Base-by-base conservation (phyloP, 2,797 vertebrate species). In the Coccyzus lansbergi region DNA sequence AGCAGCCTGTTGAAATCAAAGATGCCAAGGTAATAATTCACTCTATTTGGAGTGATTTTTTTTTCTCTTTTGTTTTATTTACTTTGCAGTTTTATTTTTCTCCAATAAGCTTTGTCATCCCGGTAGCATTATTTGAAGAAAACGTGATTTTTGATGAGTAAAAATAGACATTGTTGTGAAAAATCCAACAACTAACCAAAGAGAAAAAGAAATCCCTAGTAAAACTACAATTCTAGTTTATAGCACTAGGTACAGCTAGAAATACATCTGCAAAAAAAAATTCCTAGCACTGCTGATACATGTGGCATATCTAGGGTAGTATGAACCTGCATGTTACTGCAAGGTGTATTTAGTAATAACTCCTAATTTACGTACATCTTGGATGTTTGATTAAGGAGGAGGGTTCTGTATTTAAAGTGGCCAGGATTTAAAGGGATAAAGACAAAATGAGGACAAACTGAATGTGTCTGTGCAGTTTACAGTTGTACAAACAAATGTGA, bases 1-100 rank as follows among this genome's bases (percentile, higher is more conserved):
- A 97, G 65, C 91, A 97, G 36, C 97, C 98, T 4, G 96, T 99
- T 96, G 98, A 99, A 94, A 98, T 99, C 92, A 97, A 97, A 88
- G 98, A 99, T 90, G 96, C 96, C 2, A 98, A 99, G 98, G 99
- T 99, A 97, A 96, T n/a, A 53, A 88, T 85, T 9, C 38, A 80
- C 10, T 36, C 13, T 14, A 1, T 68, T 72, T 88, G 59, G 52
- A 91, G 14, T 80, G 46, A 17, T 55, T 49, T 56, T 11, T 24
- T 44, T 56, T n/a, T n/a, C n/a, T 28, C 24, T 28, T 28, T 20
- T 5, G 6, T 7, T 83, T 80, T 29, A 28, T 36, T 58, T 65
- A 9, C 83, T 86, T 60, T 88, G 59, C 2, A 0, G 33, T 90
- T 79, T 80, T 55, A 46, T 64, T 77, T 80, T 85, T 76, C 26